Evolutionary conservation across 2,797 vertebrate genomes (phyloP), one percentile per base, ranked within the genome.

Genomic region (Ambastaia sidthimunki): DNA sequence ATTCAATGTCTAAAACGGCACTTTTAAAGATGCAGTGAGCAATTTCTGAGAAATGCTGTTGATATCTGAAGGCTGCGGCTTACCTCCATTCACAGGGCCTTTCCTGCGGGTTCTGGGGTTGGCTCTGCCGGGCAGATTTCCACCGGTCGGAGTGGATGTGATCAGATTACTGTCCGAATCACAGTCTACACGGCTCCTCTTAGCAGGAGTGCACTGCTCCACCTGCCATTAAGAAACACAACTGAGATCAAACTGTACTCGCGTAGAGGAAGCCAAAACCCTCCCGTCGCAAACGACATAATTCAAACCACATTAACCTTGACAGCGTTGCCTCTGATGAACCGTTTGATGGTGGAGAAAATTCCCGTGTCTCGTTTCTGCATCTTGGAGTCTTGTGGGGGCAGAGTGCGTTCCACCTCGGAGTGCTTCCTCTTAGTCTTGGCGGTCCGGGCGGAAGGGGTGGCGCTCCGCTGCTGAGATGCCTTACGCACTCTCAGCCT

Each of bases 401-500:
- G 84, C 23, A 95, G 83, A 74, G 91, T 93, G 74, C 94, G 94
- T 63, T 96, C 95, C 86, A 96, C 93, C 84, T 97, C 95, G 0
- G 96, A 94, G 82, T 95, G 96, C 93, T 97, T 98, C 92, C 97
- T 93, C 93, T 99, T 99, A 72, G 94, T 94, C 89, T 95, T 93
- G 90, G 94, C 86, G 21, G 93, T 90, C 50, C 93, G 95, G 44
- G 92, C 93, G 48, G 90, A 89, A 84, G 92, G 95, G 62, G 94
- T 92, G 80, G 90, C 85, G 90, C 87, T 93, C 6, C 93, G 92
- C 57, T 98, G 96, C 96, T 97, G 97, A 97, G 97, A 94, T 93
- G 96, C 93, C 77, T 98, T 98, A 86, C 97, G 94, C 92, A 96
- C 96, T 94, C 98, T 98, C 96, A 98, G 97, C 96, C 95, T 98